Base-by-base conservation (phyloP, 2,113 vertebrate species). In the Lamprotornis superbus region DNA sequence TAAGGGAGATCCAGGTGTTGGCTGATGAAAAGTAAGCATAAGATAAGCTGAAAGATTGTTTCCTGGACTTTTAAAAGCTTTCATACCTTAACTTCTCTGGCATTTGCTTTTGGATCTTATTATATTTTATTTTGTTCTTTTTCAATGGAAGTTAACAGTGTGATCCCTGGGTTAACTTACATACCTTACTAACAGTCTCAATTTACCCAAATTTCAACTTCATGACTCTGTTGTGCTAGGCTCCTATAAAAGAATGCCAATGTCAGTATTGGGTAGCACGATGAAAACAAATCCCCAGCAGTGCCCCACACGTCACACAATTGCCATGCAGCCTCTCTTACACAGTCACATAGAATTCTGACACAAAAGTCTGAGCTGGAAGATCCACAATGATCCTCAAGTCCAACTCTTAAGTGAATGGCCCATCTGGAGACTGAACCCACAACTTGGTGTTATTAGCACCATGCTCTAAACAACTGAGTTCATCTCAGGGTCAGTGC, bases 91-190 rank as follows among this genome's bases (percentile, higher is more conserved):
- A 89, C 83, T 92, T 94, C 68, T 84, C 46, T 89, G 86, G 88
- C 85, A 88, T 92, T 91, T 94, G 52, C 52, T 89, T 89, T 89
- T 55, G 57, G 67, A 88, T 87, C 82, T 93, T 31, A 63, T 53
- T 63, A 50, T 14, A 12, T 49, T 91, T 91, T 53, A 50, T 87
- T 81, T 56, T 60, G 40, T 20, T 52, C 7, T 30, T 78, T 74
- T 89, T 49, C 49, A 65, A 1, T 61, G 25, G 19, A 89, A 84
- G 19, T 49, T 52, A 87, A 28, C 53, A 78, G 68, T 42, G 35
- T 16, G 61, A 79, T 84, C 44, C 47, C 57, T 71, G 44, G 21
- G n/a, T 73, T 75, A 69, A 84, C 28, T 56, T 46, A 46, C 2
- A 18, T 27, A 39, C 56, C 35, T 84, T 44, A 63, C 31, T 20